These are phyloP conservation scores for Porites evermanni DNA, from an alignment of 92 coral and sea anemone species.

Conservation along the genomic window DNA sequence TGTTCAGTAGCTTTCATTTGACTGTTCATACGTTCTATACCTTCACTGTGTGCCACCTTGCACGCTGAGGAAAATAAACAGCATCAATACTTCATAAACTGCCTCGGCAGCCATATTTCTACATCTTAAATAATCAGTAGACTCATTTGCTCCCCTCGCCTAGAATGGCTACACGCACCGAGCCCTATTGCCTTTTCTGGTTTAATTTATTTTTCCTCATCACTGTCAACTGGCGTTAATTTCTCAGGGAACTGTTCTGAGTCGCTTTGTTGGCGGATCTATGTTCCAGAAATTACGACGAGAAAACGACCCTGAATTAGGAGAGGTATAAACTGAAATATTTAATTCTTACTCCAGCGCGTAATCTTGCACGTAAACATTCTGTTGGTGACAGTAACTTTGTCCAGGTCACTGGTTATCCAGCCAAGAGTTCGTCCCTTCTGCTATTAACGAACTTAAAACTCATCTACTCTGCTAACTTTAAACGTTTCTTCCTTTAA, in stretches of 20 bases:
- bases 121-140: too few relatives aligned
- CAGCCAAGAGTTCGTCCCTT: not conserved
- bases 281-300: slow-evolving; percentile 78
- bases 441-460: not conserved
- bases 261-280: slow-evolving; percentile 92
- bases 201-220: not conserved
- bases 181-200: not conserved
- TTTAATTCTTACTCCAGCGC: not conserved
- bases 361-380: too few relatives aligned
- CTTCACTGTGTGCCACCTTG: not conserved
- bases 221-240: slow-evolving; percentile 46
- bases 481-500: too few relatives aligned
- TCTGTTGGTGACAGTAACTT: too few relatives aligned
- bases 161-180: too few relatives aligned
- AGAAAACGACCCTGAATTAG: slow-evolving; percentile 80
- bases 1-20: not conserved
- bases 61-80: not conserved
- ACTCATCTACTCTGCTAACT: too few relatives aligned
- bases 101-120: too few relatives aligned
- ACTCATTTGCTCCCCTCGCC: too few relatives aligned
- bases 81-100: not conserved
- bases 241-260: slow-evolving; percentile 78
- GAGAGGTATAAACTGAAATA: slow-evolving; percentile 61
- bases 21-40: not conserved
- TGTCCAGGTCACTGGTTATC: not conserved